These are phyloP conservation scores for Gallinago nigripennis DNA, from an alignment of 2,797 vertebrate species.

Conservation along the genomic window DNA sequence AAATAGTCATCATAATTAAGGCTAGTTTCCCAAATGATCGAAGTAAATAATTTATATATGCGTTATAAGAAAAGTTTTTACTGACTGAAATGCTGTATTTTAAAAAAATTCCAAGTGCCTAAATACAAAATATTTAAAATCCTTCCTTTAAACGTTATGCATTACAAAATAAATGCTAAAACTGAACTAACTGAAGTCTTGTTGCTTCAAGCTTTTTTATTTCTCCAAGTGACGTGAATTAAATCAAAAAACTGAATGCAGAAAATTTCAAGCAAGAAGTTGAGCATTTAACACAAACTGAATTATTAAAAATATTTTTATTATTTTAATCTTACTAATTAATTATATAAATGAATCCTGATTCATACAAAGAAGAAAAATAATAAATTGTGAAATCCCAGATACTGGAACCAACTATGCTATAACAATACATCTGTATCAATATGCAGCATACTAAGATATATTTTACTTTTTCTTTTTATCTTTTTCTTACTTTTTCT, in stretches of 20 bases:
- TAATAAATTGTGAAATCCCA: neutral
- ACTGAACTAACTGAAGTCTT: neutral
- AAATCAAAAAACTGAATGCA: neutral
- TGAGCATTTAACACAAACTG: neutral
- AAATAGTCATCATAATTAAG: slow-evolving; percentile 69
- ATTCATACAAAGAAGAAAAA: neutral
- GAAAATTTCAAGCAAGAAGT: neutral
- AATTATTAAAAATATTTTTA: slow-evolving; percentile 15
- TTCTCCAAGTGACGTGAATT: neutral
- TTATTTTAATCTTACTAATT: neutral
- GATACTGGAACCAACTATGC: neutral
- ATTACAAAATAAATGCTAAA: neutral
- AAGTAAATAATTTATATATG: slow-evolving; percentile 56
- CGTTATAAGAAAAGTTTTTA: slow-evolving; percentile 46
- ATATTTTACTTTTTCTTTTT: neutral
- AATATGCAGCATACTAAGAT: neutral
- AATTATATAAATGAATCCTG: neutral
- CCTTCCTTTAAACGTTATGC: neutral
- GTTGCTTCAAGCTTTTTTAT: neutral
- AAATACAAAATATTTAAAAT: slow-evolving; percentile 14
- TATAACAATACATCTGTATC: neutral
- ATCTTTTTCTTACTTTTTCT: no score
- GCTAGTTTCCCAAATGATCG: slow-evolving; percentile 62
- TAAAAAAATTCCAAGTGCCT: slow-evolving; percentile 1
- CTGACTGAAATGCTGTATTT: neutral